Conservation (phyloP, 2,113 vertebrate genomes). For the Malaclemys terrapin region DNA sequence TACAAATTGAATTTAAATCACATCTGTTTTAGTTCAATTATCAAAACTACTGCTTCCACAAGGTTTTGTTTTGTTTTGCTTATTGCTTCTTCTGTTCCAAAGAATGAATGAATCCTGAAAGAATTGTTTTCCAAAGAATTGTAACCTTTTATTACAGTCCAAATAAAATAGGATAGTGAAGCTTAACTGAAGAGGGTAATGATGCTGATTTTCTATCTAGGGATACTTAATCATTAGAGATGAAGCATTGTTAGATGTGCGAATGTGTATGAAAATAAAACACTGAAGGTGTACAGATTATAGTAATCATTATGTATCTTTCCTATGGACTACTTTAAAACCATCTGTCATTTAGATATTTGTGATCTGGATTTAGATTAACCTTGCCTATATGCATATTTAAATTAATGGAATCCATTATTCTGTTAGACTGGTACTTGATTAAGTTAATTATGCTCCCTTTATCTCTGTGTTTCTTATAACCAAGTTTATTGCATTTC, state of each 20-base stretch:
- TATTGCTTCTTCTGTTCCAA: background rate
- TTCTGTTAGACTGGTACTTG: background rate
- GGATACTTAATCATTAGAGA: background rate
- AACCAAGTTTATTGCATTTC: background rate
- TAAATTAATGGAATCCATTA: background rate
- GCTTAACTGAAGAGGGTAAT: background rate
- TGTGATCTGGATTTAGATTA: background rate
- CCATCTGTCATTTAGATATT: background rate
- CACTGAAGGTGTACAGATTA: background rate
- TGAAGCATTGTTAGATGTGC: background rate
- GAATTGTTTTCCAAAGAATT: constrained; percentile 8
- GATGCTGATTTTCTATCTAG: background rate
- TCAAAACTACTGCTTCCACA: background rate
- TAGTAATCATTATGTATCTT: background rate
- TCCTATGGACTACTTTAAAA: background rate
- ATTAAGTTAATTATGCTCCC: background rate
- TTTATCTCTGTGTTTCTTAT: background rate
- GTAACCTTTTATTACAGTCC: background rate
- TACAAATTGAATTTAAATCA: constrained; percentile 32
- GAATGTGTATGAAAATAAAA: background rate
- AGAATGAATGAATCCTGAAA: background rate
- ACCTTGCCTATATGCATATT: background rate
- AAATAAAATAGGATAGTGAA: background rate
- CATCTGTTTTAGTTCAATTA: constrained; percentile 40
- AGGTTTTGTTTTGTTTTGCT: constrained; percentile 39